Base-by-base conservation (phyloP, 2,113 vertebrate genomes). In the Syngnathus typhle region DNA sequence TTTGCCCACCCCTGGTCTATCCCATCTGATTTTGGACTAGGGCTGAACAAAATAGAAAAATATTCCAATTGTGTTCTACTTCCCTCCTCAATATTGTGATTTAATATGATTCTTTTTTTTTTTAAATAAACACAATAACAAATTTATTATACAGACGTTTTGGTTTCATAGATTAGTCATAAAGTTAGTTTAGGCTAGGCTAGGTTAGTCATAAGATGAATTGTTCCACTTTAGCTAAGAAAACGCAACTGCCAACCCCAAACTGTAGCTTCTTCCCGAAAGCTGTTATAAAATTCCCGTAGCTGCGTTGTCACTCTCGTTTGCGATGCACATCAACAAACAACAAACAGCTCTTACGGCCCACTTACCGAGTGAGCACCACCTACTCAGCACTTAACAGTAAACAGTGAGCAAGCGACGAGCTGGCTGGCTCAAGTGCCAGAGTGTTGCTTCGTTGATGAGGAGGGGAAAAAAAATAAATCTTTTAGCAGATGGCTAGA, bases 291-390 rank as follows among this genome's bases (percentile, higher is more conserved):
- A 52, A 55, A 55, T 16, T 16, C 13, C 13, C 27, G n/a, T 7
- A 41, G 27, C 58, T 60, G 60, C 32, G 54, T 62, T 49, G 27
- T 61, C 65, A 7, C 64, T 78, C 43, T 38, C 49, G 64, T 52
- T 44, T 52, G 13, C 16, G n/a, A 39, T 69, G 60, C 64, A 65
- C 60, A 63, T 58, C 55, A 61, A 61, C 54, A 11, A 52, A 58
- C 46, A 58, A 64, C 72, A 67, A 64, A 55, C 59, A 41, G 41
- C 60, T 62, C 39, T 44, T 13, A 21, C 19, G 15, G 39, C 60
- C 60, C n/a, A 62, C 60, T 44, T 62, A 23, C 55, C 18, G 13
- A 58, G 7, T 9, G 27, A 58, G 7, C n/a, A 27, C 39, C 60
- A 62, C 60, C 60, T 44, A 43, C 60, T 62, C 41, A 62, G 60